Conservation (phyloP, 2,797 vertebrate genomes). For the Rhynchotus rufescens region DNA sequence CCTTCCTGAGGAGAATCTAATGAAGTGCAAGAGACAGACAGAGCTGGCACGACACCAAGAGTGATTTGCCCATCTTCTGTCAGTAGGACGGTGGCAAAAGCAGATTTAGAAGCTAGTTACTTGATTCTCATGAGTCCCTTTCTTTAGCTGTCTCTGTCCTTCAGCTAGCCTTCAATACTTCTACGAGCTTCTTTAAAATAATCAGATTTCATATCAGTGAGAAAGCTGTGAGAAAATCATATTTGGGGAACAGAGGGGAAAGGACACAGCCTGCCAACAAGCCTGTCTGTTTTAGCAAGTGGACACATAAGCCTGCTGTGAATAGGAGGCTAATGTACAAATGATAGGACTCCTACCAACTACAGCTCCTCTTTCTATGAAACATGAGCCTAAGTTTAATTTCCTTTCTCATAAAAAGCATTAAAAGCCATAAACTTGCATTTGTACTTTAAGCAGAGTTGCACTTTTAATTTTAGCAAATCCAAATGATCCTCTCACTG, state of each 20-base stretch:
- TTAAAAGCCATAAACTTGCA: slow-evolving; percentile 38
- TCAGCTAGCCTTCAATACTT: background rate
- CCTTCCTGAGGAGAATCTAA: background rate
- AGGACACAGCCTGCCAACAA: background rate
- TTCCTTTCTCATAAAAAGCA: slow-evolving; percentile 9
- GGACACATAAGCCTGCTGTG: background rate
- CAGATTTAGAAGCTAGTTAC: background rate
- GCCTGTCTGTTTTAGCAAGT: background rate
- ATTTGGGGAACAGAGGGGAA: background rate
- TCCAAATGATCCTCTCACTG: slow-evolving; percentile 22
- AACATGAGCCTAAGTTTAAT: slow-evolving; percentile 23
- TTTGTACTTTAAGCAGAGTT: slow-evolving; percentile 4
- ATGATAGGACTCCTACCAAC: background rate
- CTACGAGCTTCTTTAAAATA: background rate
- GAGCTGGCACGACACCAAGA: background rate
- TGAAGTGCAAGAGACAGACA: background rate
- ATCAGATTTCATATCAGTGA: background rate
- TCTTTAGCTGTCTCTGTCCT: background rate
- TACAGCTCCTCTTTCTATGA: slow-evolving; percentile 21
- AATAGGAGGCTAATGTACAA: background rate
- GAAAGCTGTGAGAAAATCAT: background rate
- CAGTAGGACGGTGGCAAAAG: background rate
- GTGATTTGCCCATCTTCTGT: background rate
- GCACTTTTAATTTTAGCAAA: slow-evolving; percentile 51
- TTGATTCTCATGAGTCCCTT: background rate